These are phyloP conservation scores for Aegithalos caudatus DNA, from an alignment of 2,113 vertebrate genomes.

Conservation along the genomic window DNA sequence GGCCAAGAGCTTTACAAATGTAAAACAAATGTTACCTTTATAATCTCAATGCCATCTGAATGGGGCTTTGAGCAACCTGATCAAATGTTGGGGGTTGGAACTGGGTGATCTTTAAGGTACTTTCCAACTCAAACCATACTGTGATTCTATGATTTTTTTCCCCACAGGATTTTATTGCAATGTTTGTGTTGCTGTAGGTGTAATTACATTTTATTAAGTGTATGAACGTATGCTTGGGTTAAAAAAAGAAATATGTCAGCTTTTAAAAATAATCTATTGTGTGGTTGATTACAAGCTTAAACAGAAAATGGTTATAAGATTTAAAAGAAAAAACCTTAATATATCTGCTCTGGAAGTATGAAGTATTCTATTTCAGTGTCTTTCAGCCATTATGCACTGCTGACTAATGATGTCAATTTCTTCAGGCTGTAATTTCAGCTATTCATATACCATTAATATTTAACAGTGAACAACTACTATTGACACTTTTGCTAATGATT, in stretches of 20 bases:
- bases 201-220: not conserved
- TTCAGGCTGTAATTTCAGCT: not conserved
- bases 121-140: not conserved
- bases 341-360: not conserved
- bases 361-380: not conserved
- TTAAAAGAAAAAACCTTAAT: not conserved
- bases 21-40: not conserved
- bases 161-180: not conserved
- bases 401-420: not conserved
- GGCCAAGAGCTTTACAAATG: not conserved
- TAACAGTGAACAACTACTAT: not conserved
- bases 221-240: not conserved
- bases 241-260: not conserved
- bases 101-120: not conserved
- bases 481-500: not conserved
- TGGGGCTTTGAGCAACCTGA: not conserved
- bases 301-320: not conserved
- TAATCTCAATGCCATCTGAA: not conserved
- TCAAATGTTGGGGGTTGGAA: not conserved
- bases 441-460: not conserved
- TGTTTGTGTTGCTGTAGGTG: not conserved
- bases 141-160: not conserved
- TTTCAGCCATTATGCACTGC: not conserved
- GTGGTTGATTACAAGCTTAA: not conserved
- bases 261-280: not conserved